A percentile compares a stretch with the other conserved stretches of the same genome.
phyloP scores from a whole-genome alignment of 2,888 invertebrate genomes.

The Steinernema scapterisci region DNA sequence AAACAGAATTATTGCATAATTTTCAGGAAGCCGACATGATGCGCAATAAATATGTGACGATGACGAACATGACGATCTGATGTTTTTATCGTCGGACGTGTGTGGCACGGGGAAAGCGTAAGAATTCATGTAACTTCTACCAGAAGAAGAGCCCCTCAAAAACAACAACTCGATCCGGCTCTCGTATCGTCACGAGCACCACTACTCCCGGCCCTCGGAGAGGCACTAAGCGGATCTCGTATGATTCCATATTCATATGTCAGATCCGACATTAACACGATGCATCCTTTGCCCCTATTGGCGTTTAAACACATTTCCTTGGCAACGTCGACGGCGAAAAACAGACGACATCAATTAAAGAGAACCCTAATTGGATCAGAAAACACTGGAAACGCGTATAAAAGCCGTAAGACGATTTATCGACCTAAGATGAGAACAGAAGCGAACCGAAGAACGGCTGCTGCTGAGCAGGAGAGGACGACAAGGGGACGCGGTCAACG shows the following conservation, averaged over 20 bases:
- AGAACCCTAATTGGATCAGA: slow-evolving; percentile 16
- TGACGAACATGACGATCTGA: not conserved
- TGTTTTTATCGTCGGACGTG: not conserved
- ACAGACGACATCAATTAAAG: slow-evolving; percentile 17
- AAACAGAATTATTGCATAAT: slow-evolving; percentile 11
- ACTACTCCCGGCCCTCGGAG: not conserved
- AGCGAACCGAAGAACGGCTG: no score
- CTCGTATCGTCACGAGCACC: not conserved
- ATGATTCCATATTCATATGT: slow-evolving; percentile 23
- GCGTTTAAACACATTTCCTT: slow-evolving; percentile 5
- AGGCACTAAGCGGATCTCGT: slow-evolving; percentile 25
- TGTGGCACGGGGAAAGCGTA: not conserved
- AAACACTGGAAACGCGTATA: not conserved
- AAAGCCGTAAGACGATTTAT: not conserved
- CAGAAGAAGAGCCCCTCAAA: not conserved
- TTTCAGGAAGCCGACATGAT: not conserved
- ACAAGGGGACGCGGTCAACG: no score
- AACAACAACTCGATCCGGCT: not conserved
- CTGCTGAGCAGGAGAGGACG: no score
- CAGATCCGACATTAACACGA: slow-evolving; percentile 2
- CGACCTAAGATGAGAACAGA: not conserved
- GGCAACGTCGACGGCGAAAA: slow-evolving; percentile 10
- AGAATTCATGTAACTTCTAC: slow-evolving; percentile 2
- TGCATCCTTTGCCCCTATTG: not conserved
- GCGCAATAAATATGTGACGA: slow-evolving; percentile 9